These are phyloP conservation scores for Carassius auratus DNA, from an alignment of 2,113 vertebrate genomes.

Conservation along the genomic window DNA sequence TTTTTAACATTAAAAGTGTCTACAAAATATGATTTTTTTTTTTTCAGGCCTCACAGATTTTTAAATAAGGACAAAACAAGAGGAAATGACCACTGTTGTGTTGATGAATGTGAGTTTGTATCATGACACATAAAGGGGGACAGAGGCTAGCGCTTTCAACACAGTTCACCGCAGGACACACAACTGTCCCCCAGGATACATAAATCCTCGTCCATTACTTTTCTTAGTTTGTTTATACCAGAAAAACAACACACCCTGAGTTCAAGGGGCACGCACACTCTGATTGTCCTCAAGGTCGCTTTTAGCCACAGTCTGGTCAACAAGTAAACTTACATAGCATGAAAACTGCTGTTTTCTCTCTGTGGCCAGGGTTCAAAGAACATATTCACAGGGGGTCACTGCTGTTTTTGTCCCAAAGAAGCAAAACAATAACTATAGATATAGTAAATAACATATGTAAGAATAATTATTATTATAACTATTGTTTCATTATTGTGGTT, in stretches of 20 bases:
- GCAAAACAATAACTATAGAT: neutral
- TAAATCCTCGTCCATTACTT: slow-evolving; percentile 49
- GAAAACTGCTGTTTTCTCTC: neutral
- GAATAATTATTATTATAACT: neutral
- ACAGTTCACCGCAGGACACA: slow-evolving; percentile 5
- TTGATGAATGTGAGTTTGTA: neutral
- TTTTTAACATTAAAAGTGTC: neutral
- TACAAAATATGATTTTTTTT: neutral
- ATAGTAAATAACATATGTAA: neutral
- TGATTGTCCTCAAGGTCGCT: slow-evolving; percentile 52
- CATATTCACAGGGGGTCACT: neutral
- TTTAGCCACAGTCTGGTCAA: slow-evolving; percentile 54
- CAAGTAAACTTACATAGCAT: slow-evolving; percentile 31
- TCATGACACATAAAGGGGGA: neutral
- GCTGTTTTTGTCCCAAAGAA: neutral
- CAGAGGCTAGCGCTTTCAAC: neutral
- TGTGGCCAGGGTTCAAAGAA: slow-evolving; percentile 33
- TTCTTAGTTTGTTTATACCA: slow-evolving; percentile 58
- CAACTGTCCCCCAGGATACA: slow-evolving; percentile 9
- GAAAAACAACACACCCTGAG: slow-evolving; percentile 54
- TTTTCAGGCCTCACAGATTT: neutral
- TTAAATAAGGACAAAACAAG: neutral
- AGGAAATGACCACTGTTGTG: neutral
- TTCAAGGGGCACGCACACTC: slow-evolving; percentile 48
- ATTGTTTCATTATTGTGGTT: no score